A percentile compares a stretch with the other conserved stretches of the same genome.
Evolutionary conservation across 2,797 vertebrate species (phyloP).

Genomic region (Diglossa cyanea): DNA sequence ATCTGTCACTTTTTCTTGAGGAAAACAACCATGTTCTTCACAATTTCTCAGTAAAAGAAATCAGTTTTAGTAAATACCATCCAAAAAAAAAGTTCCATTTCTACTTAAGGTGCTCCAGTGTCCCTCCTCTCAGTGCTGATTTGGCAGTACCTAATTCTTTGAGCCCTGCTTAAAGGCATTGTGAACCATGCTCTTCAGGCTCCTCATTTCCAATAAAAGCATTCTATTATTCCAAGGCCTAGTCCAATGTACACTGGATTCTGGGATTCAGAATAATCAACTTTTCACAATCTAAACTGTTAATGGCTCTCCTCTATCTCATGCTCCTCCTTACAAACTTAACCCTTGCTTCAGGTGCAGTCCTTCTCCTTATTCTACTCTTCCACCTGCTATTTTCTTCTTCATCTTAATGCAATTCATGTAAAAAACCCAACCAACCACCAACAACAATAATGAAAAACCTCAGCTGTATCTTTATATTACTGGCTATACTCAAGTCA

Average conservation of each 20-base stretch:
- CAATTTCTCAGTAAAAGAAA: not conserved
- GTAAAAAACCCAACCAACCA: not conserved
- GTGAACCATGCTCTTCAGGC: not conserved
- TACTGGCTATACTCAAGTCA: not conserved
- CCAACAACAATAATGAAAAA: fast-evolving
- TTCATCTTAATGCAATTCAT: not conserved
- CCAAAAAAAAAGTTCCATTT: not conserved
- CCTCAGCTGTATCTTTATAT: not conserved
- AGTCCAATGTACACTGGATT: not conserved
- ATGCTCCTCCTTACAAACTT: not conserved
- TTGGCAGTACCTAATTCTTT: not conserved
- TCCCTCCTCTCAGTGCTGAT: not conserved
- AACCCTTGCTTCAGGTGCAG: not conserved
- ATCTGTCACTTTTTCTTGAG: not conserved
- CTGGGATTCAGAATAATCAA: not conserved
- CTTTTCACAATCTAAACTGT: not conserved
- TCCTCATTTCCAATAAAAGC: not conserved
- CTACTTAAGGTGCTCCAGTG: not conserved
- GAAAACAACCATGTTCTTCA: not conserved
- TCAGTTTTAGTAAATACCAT: not conserved
- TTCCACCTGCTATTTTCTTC: not conserved
- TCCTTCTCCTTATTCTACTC: not conserved
- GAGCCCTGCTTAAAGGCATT: not conserved
- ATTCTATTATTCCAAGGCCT: not conserved
- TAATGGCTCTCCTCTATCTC: not conserved